Base-by-base conservation (phyloP, 37 sponge, comb jelly and placozoan genomes). In the Tethya wilhelma region DNA sequence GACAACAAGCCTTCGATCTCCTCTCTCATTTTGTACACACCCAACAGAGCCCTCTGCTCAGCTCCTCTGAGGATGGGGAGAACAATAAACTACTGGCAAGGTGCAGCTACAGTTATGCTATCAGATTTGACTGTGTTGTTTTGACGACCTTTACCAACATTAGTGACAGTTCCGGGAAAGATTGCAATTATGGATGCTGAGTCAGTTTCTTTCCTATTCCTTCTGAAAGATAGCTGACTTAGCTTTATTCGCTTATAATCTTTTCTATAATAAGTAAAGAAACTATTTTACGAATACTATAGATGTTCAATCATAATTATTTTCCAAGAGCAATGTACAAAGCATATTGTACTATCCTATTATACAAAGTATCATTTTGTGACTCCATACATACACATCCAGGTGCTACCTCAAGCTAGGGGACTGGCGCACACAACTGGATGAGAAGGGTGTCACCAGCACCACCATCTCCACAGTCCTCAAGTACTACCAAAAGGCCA, bases 321-420 rank as follows among this genome's bases (percentile, higher is more conserved):
- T n/a, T n/a, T n/a, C n/a, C n/a, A n/a, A 33, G 30, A n/a, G 9
- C 71, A 69, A 69, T 49, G 53, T 49, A 49, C 53, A 49, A 49
- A 19, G 53, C 14, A 49, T 14, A 49, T 49, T 19, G 53, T 14
- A 49, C 75, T 56, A 32, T n/a, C n/a, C n/a, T n/a, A n/a, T n/a
- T n/a, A n/a, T n/a, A n/a, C n/a, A n/a, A n/a, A n/a, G n/a, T n/a
- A n/a, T n/a, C n/a, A n/a, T n/a, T n/a, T 9, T 49, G 55, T 49
- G 9, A 49, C 55, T 49, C 9, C 17, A 17, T 19, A 17, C 55
- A 9, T 17, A 19, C 14, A 7, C n/a, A 23, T 60, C 41, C 75
- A 85, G 90, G 46, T 89, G 90, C 66, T 93, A 89, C 63, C 53
- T 79, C 73, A 93, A 92, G 67, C 89, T 94, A 28, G 95, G 95